phyloP scores from a whole-genome alignment of 2,888 invertebrate species.

The Scaptodrosophila latifasciaeformis region DNA sequence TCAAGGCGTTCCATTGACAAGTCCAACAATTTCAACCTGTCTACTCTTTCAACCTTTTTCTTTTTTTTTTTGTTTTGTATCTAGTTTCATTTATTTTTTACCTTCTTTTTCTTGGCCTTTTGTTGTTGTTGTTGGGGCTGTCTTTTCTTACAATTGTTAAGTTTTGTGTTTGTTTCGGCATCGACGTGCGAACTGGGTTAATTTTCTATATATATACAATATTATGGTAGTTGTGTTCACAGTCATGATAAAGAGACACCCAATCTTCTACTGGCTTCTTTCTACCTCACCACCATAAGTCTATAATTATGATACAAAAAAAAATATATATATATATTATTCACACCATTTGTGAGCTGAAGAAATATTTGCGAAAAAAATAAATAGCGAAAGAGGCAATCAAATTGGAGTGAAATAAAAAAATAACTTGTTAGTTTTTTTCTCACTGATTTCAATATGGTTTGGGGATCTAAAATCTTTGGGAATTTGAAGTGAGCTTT shows the following conservation, averaged over 20 bases:
- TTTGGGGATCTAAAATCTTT: too few species aligned
- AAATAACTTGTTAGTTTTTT: too few species aligned
- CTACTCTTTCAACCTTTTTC: too few species aligned
- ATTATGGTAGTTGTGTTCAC: not conserved
- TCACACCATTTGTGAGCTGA: constrained; percentile 50
- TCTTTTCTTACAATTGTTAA: constrained; percentile 21
- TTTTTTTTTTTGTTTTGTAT: not conserved
- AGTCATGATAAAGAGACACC: too few species aligned
- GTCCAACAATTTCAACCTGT: too few species aligned
- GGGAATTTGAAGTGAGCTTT: too few species aligned
- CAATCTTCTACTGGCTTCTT: too few species aligned
- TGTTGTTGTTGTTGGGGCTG: not conserved
- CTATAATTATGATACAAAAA: not conserved
- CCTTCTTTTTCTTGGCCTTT: constrained; percentile 5
- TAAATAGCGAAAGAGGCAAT: constrained; percentile 11
- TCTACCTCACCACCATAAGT: too few species aligned
- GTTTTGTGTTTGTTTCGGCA: constrained; percentile 51
- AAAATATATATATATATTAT: constrained; percentile 28
- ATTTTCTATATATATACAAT: constrained; percentile 52
- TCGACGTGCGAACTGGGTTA: constrained; percentile 66
- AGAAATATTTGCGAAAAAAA: constrained; percentile 31
- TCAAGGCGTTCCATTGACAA: too few species aligned
- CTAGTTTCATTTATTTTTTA: constrained; percentile 11
- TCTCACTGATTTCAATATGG: too few species aligned
- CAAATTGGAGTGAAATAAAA: too few species aligned